Percentiles rank a stretch among this genome's conserved stretches.
Conservation (phyloP, 2,797 vertebrate genomes). For the Neopelma chrysocephalum region DNA sequence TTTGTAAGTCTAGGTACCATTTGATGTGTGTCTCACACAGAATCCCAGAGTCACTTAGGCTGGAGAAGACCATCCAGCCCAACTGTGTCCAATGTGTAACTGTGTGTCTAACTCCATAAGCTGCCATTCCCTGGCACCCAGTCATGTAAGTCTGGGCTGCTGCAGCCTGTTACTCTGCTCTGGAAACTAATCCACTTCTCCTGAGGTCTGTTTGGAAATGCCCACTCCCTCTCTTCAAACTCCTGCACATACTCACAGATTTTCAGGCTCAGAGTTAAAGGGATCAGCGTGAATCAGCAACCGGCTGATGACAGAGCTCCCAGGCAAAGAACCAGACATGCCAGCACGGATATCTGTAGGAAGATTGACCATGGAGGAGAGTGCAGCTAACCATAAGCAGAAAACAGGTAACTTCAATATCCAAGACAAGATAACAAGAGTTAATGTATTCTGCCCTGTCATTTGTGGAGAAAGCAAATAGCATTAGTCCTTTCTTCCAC, state of each 20-base stretch:
- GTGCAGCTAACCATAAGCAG: background rate
- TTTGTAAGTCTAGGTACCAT: background rate
- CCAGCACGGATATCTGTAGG: constrained; percentile 82
- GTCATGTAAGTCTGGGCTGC: background rate
- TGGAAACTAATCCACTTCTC: background rate
- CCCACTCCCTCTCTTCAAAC: background rate
- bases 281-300: constrained; percentile 91
- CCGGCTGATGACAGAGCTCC: constrained; percentile 89
- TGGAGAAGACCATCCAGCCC: background rate
- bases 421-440: background rate
- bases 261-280: constrained; percentile 90
- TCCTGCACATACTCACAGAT: constrained; percentile 82
- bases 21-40: background rate
- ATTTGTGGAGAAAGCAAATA: background rate
- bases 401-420: background rate
- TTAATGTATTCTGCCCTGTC: background rate
- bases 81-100: background rate
- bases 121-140: background rate
- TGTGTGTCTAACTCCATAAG: background rate
- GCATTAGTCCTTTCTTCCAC: background rate
- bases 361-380: background rate
- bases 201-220: background rate
- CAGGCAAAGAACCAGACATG: constrained; percentile 88
- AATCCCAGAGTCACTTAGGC: background rate
- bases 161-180: background rate